phyloP scores from a whole-genome alignment of 2,113 vertebrate species.

The Sander lucioperca region DNA sequence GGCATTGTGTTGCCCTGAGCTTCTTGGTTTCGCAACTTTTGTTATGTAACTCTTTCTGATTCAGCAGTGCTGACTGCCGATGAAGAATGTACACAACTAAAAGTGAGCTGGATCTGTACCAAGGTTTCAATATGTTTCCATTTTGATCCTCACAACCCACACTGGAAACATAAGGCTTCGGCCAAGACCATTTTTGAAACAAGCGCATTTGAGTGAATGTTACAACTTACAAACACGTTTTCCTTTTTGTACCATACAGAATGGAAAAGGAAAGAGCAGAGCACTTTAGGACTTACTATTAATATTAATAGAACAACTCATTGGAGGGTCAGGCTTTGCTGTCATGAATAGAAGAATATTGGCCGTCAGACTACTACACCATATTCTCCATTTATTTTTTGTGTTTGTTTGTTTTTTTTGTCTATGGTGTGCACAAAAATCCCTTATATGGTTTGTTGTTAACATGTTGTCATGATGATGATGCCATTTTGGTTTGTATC shows the following conservation, averaged over 20 bases:
- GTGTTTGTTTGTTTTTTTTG: not conserved
- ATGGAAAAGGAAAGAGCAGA: conserved; percentile 65
- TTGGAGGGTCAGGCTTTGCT: conserved; percentile 8
- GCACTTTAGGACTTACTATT: conserved; percentile 38
- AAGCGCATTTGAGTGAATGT: conserved; percentile 69
- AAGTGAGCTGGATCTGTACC: conserved; percentile 69
- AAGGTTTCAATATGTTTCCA: conserved; percentile 78
- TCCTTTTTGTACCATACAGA: conserved; percentile 54
- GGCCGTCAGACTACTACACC: not conserved
- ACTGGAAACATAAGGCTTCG: conserved; percentile 69
- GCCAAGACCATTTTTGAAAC: conserved; percentile 79
- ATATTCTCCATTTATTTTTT: not conserved
- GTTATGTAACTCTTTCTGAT: conserved; percentile 73
- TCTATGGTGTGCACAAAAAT: not conserved
- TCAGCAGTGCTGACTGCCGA: conserved; percentile 68
- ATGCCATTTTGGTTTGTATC: not conserved
- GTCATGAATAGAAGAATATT: conserved; percentile 19
- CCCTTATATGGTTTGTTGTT: not conserved
- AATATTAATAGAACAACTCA: conserved; percentile 55
- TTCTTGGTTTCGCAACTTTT: conserved; percentile 57
- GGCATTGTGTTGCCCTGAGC: conserved; percentile 55
- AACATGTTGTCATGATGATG: not conserved
- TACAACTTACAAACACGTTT: conserved; percentile 74
- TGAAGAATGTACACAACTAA: conserved; percentile 78
- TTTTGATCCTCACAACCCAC: conserved; percentile 78